A percentile compares a stretch with the other conserved stretches of the same genome.
Evolutionary conservation across 2,113 vertebrate genomes (phyloP).

Genomic region (Paratilapia polleni): DNA sequence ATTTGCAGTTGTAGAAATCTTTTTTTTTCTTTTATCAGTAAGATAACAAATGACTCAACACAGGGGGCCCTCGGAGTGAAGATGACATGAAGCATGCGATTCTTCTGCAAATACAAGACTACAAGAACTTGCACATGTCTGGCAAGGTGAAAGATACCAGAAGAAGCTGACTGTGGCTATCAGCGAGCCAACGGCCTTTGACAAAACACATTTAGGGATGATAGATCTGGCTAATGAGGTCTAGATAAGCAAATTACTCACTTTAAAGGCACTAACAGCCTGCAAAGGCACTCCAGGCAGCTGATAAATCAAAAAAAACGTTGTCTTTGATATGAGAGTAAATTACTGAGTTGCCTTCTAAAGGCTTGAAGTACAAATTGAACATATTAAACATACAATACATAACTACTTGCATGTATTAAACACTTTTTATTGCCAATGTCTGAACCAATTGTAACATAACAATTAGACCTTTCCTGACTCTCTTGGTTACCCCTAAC

Average conservation of each 20-base stretch:
- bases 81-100: not conserved
- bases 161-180: slow-evolving; percentile 49
- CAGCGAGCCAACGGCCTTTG: slow-evolving; percentile 61
- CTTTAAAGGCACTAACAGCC: slow-evolving; percentile 45
- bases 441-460: not conserved
- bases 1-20: not conserved
- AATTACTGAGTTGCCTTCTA: slow-evolving; percentile 27
- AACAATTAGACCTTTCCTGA: not conserved
- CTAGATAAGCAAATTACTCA: slow-evolving; percentile 49
- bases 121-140: slow-evolving; percentile 5
- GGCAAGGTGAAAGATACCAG: slow-evolving; percentile 25
- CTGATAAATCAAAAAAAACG: slow-evolving; percentile 26
- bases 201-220: slow-evolving; percentile 55
- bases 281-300: slow-evolving; percentile 9
- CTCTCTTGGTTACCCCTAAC: not conserved
- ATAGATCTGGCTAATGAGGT: slow-evolving; percentile 60
- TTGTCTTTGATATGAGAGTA: slow-evolving; percentile 31
- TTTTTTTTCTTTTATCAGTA: not conserved
- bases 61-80: not conserved
- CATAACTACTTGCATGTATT: not conserved
- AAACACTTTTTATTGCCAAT: not conserved
- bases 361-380: slow-evolving; percentile 32
- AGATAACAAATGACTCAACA: not conserved
- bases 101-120: not conserved
- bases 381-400: slow-evolving; percentile 19